Percentiles rank a stretch among this genome's conserved stretches.
These are phyloP conservation scores for Oscheius sp. DNA, from an alignment of 2,888 invertebrate species.

Conservation along the genomic window DNA sequence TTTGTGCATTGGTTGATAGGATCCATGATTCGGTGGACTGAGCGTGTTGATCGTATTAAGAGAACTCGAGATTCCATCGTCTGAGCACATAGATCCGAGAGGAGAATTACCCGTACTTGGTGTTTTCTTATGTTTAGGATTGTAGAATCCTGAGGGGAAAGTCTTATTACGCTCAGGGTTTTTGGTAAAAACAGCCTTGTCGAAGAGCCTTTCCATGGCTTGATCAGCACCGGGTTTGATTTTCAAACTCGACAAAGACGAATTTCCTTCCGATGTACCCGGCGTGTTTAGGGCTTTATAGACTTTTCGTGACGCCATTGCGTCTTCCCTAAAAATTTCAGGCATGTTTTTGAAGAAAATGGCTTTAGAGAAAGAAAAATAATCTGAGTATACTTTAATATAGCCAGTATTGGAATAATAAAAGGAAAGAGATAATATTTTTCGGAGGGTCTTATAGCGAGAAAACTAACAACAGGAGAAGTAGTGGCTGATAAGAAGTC, in stretches of 20 bases:
- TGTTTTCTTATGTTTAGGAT: conserved; percentile 31
- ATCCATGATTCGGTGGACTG: conserved; percentile 20
- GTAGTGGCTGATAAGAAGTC: too few species aligned
- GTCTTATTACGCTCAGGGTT: background rate
- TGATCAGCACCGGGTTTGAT: background rate
- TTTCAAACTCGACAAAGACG: background rate
- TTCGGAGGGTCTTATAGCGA: too few species aligned
- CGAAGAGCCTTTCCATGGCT: background rate
- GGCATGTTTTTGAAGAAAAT: background rate
- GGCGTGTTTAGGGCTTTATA: background rate
- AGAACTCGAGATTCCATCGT: conserved; percentile 19
- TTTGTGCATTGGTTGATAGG: background rate
- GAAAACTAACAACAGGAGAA: too few species aligned
- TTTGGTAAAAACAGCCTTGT: background rate
- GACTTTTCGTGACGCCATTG: conserved; percentile 15
- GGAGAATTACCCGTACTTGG: conserved; percentile 53
- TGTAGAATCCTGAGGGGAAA: conserved; percentile 23
- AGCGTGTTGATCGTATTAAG: conserved; percentile 11
- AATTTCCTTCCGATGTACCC: background rate
- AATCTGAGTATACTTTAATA: too few species aligned
- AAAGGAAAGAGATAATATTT: too few species aligned
- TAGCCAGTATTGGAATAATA: too few species aligned
- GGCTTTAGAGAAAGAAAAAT: background rate
- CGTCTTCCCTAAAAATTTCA: background rate
- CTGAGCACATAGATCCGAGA: conserved; percentile 31